phyloP scores from a whole-genome alignment of 2,888 invertebrate species.

The Baronia brevicornis region DNA sequence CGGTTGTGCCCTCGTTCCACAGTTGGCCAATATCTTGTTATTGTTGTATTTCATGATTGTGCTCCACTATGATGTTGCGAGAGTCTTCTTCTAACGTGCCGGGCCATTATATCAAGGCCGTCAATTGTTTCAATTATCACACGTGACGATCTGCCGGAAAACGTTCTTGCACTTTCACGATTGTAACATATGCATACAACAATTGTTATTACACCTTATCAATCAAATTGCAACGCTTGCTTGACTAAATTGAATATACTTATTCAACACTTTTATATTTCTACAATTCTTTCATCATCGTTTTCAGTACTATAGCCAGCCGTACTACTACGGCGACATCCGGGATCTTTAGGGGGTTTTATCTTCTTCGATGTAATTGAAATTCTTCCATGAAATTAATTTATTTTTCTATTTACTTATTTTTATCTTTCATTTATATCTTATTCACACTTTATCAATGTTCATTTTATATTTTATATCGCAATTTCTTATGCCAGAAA shows the following conservation, averaged over 20 bases:
- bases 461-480: no score
- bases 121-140: constrained; percentile 47
- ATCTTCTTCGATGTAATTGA: no score
- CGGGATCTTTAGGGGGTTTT: no score
- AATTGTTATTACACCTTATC: constrained; percentile 15
- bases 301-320: no score
- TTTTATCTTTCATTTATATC: no score
- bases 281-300: no score
- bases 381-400: no score
- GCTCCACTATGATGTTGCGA: constrained; percentile 29
- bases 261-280: no score
- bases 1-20: constrained; percentile 28
- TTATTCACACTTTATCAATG: no score
- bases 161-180: constrained; percentile 40
- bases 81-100: constrained; percentile 35
- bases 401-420: no score
- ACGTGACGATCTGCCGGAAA: constrained; percentile 34
- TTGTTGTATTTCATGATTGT: constrained; percentile 31
- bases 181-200: constrained; percentile 22
- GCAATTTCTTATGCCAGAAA: no score
- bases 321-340: no score
- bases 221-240: constrained; percentile 3
- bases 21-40: constrained; percentile 39
- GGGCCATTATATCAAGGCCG: constrained; percentile 38
- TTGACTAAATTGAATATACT: neutral